Percentiles rank a stretch among this genome's conserved stretches.
Evolutionary conservation across 2,888 invertebrate species (phyloP).

Genomic region (Kuschelorhynchus macadamiae): DNA sequence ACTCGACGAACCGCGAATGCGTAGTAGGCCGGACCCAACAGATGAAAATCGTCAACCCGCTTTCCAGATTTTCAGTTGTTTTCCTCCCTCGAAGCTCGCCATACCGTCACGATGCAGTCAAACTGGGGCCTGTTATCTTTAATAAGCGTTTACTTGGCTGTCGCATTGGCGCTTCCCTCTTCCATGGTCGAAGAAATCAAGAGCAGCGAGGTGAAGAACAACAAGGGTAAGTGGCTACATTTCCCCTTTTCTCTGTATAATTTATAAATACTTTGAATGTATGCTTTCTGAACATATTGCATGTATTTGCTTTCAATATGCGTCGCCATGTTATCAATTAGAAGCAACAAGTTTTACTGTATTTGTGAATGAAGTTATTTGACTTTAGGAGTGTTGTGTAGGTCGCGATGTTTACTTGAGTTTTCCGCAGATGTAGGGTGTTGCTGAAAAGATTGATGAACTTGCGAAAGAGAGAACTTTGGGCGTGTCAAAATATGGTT

Average conservation of each 20-base stretch:
- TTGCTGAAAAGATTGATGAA: too few species aligned
- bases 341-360: slow-evolving; percentile 39
- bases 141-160: slow-evolving; percentile 53
- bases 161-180: slow-evolving; percentile 61
- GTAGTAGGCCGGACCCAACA: slow-evolving; percentile 56
- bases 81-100: slow-evolving; percentile 51
- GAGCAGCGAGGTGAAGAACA: slow-evolving; percentile 62
- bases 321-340: slow-evolving; percentile 8
- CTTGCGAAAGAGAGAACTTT: too few species aligned
- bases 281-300: too few species aligned
- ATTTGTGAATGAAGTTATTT: slow-evolving; percentile 36
- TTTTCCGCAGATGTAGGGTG: too few species aligned
- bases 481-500: too few species aligned
- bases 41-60: slow-evolving; percentile 56
- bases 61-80: slow-evolving; percentile 59
- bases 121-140: slow-evolving; percentile 34
- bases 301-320: not conserved
- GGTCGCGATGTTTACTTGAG: too few species aligned
- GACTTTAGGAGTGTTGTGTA: too few species aligned
- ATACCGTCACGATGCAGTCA: slow-evolving; percentile 30
- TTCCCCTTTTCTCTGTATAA: too few species aligned
- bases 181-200: slow-evolving; percentile 67
- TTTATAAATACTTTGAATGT: too few species aligned
- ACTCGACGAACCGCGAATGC: slow-evolving; percentile 48
- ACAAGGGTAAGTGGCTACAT: slow-evolving; percentile 63